phyloP scores from a whole-genome alignment of 2,888 invertebrate species.

The Lutraria lutraria region DNA sequence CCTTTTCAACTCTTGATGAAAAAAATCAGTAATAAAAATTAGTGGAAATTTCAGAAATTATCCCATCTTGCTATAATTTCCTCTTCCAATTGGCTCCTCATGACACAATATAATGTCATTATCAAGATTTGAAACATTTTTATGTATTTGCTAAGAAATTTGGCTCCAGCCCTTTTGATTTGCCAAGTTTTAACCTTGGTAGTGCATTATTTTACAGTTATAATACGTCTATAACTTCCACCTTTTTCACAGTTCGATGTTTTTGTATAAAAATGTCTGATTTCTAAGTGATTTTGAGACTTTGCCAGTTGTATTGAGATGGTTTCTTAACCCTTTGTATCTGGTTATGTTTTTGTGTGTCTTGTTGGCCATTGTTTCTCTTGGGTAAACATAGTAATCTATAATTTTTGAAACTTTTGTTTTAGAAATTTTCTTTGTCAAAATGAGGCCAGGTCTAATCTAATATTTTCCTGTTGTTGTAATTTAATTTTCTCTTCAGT shows the following conservation, averaged over 20 bases:
- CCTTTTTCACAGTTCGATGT: conserved; percentile 2
- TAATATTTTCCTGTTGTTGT: background rate
- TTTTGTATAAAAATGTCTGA: background rate
- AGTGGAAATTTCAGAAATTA: background rate
- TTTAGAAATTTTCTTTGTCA: background rate
- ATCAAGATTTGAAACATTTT: background rate
- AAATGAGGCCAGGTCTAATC: background rate
- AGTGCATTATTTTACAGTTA: background rate
- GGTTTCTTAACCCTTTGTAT: background rate
- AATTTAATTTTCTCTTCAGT: no score
- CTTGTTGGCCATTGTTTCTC: background rate
- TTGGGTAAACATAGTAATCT: background rate
- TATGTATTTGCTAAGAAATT: background rate
- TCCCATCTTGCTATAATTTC: background rate
- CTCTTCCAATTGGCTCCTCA: background rate
- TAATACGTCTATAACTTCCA: no score
- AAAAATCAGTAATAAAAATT: background rate
- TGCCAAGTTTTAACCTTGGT: background rate
- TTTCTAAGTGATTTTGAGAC: background rate
- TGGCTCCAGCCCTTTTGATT: background rate
- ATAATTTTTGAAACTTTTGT: background rate
- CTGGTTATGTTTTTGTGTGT: background rate
- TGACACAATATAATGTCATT: background rate
- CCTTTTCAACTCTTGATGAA: no score
- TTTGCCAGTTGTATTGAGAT: background rate